Evolutionary conservation across 1,140 invertebrate species (phyloP), one percentile per base, ranked within the genome.

Genomic region (Listronotus oregonensis): DNA sequence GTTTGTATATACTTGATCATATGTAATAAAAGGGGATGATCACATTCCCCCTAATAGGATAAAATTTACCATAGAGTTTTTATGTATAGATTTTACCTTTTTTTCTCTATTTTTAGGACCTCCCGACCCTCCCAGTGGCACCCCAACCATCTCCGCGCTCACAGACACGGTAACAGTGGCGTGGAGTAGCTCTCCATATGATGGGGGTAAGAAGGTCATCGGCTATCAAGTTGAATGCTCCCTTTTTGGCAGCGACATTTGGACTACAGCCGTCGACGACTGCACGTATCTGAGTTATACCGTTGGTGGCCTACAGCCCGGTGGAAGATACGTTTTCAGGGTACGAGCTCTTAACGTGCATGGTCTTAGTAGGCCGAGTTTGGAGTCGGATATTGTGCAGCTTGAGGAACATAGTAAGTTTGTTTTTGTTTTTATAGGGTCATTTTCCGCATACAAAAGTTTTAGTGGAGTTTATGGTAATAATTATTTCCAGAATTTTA

Each of bases 121-220:
- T 40, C 91, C 91, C 5, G 89, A 92, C 59, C 85, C 90, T 7
- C 90, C 91, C 1, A 84, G 86, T 15, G 88, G 87, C 11, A 81
- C 84, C 44, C 91, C 91, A 0, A 80, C 82, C 79, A 78, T 88
- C 1, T 82, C 79, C 11, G 70, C 78, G 1, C 79, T 78, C 2
- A 77, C 77, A 3, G 80, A 80, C 74, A 77, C 79, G 6, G 82
- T 86, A 1, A 87, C 83, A 0, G 82, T 94, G 11, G 86, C 89
- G 27, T 95, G 93, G 93, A 88, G 87, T 73, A 90, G 89, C 32
- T 89, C 92, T 18, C 85, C 87, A 1, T 93, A 90, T 72, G 93
- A 95, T 75, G 92, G 92, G n/a, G 92, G 93, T 32, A 88, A 89
- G 59, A 89, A 89, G 54, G 85, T 95, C 46, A 90, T 88, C 15